phyloP scores from a whole-genome alignment of 2,797 vertebrate species.

The Cygnus olor region DNA sequence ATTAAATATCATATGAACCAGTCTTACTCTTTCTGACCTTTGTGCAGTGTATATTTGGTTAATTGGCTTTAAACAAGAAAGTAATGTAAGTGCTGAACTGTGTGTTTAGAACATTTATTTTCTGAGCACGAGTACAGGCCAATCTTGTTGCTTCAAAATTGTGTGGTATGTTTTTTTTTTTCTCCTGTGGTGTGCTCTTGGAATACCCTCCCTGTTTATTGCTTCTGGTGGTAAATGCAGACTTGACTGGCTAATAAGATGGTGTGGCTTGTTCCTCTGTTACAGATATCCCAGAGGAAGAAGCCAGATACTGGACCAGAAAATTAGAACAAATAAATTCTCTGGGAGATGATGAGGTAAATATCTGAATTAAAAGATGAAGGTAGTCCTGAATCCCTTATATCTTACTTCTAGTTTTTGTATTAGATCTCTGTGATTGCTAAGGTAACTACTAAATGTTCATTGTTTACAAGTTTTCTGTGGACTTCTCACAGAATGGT shows the following conservation, averaged over 20 bases:
- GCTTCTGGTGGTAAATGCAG: background rate
- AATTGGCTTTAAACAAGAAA: background rate
- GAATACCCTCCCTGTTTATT: background rate
- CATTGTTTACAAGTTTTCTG: background rate
- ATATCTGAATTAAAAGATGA: background rate
- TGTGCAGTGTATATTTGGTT: background rate
- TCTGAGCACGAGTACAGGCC: background rate
- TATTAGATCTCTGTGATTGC: background rate
- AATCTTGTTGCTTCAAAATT: background rate
- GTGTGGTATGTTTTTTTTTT: background rate
- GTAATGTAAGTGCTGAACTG: background rate
- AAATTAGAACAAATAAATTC: constrained; percentile 93
- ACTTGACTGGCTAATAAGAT: background rate
- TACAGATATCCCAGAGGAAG: constrained; percentile 96
- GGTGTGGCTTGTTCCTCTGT: constrained; percentile 29
- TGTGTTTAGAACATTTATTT: background rate
- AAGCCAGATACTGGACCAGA: constrained; percentile 94
- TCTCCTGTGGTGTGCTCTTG: background rate
- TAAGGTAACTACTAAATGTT: background rate
- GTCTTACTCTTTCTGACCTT: background rate
- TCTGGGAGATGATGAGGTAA: constrained; percentile 89
- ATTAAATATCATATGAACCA: background rate
- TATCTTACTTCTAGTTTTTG: background rate
- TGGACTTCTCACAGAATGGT: background rate
- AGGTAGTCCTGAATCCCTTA: background rate